Evolutionary conservation across 1,140 invertebrate genomes (phyloP).

Genomic region (Tetragnatha versicolor): DNA sequence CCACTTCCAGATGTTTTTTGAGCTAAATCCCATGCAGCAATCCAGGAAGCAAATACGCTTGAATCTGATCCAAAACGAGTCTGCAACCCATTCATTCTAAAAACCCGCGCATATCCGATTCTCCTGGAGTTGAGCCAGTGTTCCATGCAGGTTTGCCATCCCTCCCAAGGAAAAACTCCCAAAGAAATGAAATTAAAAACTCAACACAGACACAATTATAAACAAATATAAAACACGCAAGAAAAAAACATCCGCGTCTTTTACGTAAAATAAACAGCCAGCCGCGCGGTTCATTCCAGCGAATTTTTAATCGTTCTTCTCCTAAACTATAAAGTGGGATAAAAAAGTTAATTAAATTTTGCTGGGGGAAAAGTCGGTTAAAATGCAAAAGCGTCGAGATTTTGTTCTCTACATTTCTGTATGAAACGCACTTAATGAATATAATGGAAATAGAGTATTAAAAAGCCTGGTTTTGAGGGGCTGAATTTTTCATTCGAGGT

Average conservation of each 20-base stretch:
- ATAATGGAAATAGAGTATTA: slow-evolving; percentile 30
- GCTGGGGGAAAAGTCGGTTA: background rate
- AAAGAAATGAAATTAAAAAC: slow-evolving; percentile 32
- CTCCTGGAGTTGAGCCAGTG: slow-evolving; percentile 3
- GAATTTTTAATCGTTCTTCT: slow-evolving; percentile 41
- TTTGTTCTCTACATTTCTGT: slow-evolving; percentile 17
- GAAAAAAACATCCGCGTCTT: background rate
- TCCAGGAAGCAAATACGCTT: too few relatives aligned
- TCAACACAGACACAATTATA: background rate
- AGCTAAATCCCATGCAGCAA: too few relatives aligned
- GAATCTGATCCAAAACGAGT: too few relatives aligned
- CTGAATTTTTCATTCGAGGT: too few relatives aligned
- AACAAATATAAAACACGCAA: slow-evolving; percentile 1
- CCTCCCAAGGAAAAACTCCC: slow-evolving; percentile 20
- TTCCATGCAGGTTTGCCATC: background rate
- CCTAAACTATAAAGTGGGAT: background rate
- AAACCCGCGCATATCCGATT: too few relatives aligned
- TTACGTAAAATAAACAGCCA: slow-evolving; percentile 31
- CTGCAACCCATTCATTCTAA: too few relatives aligned
- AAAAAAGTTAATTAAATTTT: slow-evolving; percentile 51
- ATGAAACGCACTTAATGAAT: slow-evolving; percentile 43
- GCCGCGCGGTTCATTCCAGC: slow-evolving; percentile 15
- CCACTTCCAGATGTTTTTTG: too few relatives aligned
- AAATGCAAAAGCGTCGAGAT: slow-evolving; percentile 15
- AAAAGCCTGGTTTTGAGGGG: background rate